phyloP scores from a whole-genome alignment of 2,888 invertebrate species.

The Xanthorhoe designata region DNA sequence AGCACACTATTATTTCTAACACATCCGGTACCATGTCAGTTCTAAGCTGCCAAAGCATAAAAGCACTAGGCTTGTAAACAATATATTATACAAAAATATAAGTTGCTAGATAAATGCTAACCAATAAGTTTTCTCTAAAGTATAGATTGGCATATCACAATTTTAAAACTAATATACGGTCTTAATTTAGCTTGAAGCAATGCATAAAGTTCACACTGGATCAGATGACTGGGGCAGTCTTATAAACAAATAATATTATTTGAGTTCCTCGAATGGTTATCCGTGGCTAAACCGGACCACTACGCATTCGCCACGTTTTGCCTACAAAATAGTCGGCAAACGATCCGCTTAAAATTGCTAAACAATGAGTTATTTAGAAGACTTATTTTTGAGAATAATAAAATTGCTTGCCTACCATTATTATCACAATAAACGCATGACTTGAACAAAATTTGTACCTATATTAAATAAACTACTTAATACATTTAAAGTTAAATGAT shows the following conservation, averaged over 20 bases:
- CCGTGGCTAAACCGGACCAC: conserved; percentile 53
- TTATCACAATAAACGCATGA: conserved; percentile 15
- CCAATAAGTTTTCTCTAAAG: conserved; percentile 1
- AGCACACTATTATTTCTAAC: not conserved
- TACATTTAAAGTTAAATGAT: not conserved
- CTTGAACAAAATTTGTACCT: conserved; percentile 11
- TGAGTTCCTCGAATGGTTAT: conserved; percentile 49
- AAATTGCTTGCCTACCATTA: not conserved
- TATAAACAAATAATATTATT: conserved; percentile 38
- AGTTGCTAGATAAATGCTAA: conserved; percentile 5
- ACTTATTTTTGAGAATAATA: not conserved
- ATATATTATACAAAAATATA: conserved; percentile 7
- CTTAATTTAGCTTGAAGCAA: not conserved
- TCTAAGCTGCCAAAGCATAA: not conserved
- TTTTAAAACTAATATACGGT: not conserved
- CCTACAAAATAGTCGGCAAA: conserved; percentile 48
- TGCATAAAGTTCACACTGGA: not conserved
- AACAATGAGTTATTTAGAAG: conserved; percentile 35
- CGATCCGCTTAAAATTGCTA: conserved; percentile 51
- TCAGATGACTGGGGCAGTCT: conserved; percentile 1
- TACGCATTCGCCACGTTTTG: conserved; percentile 50
- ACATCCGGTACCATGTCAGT: not conserved
- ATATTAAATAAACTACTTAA: not conserved
- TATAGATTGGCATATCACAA: conserved; percentile 1
- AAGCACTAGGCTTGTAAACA: conserved; percentile 1